These are phyloP conservation scores for Cochlearius cochlearius DNA, from an alignment of 2,113 vertebrate genomes.

Conservation along the genomic window DNA sequence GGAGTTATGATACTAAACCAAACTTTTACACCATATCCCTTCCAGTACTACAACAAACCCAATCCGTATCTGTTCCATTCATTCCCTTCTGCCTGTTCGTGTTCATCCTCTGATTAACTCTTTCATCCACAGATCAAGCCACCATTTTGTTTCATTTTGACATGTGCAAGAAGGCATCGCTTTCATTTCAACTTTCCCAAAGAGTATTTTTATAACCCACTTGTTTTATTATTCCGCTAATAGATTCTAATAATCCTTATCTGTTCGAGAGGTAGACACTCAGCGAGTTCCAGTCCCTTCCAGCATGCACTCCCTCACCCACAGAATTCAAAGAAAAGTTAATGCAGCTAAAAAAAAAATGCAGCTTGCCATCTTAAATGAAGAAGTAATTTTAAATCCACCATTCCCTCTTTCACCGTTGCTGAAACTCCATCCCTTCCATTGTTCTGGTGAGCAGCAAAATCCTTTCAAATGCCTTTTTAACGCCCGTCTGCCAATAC, in stretches of 20 bases:
- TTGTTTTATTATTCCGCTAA: neutral
- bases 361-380: neutral
- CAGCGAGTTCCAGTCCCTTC: neutral
- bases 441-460: neutral
- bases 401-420: neutral
- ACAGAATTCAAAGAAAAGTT: neutral
- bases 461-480: neutral
- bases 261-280: neutral
- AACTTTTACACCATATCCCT: neutral
- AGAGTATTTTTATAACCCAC: neutral
- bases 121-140: neutral
- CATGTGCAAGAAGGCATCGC: neutral
- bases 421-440: neutral
- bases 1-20: neutral
- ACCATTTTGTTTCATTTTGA: neutral
- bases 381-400: neutral
- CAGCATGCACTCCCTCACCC: neutral
- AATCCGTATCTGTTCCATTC: neutral
- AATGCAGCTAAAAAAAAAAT: neutral
- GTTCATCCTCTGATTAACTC: neutral
- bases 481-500: conserved; percentile 36
- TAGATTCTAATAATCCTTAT: neutral
- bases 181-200: neutral
- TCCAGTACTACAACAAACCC: neutral
- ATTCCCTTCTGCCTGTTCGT: neutral